Evolutionary conservation across 2,888 invertebrate genomes (phyloP).

Genomic region (Ypsolopha sequella): DNA sequence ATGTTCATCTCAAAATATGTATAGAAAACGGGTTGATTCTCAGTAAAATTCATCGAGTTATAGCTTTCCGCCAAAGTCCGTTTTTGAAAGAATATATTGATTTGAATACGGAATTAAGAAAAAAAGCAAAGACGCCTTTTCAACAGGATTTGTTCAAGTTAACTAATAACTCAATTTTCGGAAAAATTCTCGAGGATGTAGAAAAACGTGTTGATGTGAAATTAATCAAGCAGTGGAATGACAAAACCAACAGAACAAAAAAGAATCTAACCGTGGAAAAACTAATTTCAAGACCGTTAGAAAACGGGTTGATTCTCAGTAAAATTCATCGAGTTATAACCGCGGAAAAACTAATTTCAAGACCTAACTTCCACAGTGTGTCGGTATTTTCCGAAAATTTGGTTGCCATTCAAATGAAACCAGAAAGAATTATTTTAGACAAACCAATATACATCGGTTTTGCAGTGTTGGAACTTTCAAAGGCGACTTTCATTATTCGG

Average conservation of each 20-base stretch:
- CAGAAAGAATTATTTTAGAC: slow-evolving; percentile 1
- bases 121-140: not conserved
- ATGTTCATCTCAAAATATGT: slow-evolving; percentile 5
- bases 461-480: slow-evolving; percentile 5
- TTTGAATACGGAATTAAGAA: too few relatives aligned
- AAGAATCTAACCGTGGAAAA: not conserved
- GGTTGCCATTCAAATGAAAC: slow-evolving; percentile 11
- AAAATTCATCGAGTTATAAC: not conserved
- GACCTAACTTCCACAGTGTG: slow-evolving; percentile 1
- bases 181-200: slow-evolving; percentile 14
- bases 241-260: slow-evolving; percentile 3
- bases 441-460: slow-evolving; percentile 7
- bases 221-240: slow-evolving; percentile 8
- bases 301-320: not conserved
- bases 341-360: slow-evolving; percentile 1
- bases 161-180: slow-evolving; percentile 1
- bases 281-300: too few relatives aligned
- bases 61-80: not conserved
- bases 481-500: slow-evolving; percentile 7
- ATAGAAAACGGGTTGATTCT: not conserved
- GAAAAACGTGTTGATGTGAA: too few relatives aligned
- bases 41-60: not conserved
- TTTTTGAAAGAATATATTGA: not conserved
- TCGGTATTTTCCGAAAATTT: slow-evolving; percentile 9
- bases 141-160: not conserved